Evolutionary conservation across 2,113 vertebrate species (phyloP).

Genomic region (Taxidea taxus): DNA sequence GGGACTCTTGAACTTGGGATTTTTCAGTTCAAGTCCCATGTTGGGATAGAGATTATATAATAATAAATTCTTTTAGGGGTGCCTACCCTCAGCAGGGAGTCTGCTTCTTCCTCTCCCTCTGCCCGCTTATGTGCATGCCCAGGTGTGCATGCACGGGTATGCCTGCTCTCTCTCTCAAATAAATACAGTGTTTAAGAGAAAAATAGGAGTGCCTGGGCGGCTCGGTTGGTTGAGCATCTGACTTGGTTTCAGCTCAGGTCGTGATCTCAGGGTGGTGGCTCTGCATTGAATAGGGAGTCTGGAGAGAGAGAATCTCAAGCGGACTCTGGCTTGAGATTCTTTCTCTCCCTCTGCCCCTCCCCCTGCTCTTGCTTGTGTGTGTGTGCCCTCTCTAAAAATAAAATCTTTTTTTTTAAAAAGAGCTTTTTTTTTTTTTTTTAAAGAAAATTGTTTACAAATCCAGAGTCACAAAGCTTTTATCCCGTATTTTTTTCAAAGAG

Average conservation of each 20-base stretch:
- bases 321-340: no score
- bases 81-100: not conserved
- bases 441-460: not conserved
- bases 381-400: not conserved
- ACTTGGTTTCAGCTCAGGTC: not conserved
- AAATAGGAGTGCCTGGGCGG: not conserved
- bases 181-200: not conserved
- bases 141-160: rapidly evolving
- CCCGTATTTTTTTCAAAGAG: not conserved
- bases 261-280: not conserved
- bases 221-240: not conserved
- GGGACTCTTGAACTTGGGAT: not conserved
- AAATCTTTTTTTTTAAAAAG: no score
- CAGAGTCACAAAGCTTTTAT: not conserved
- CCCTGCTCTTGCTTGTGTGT: not conserved
- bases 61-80: no score
- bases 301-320: no score
- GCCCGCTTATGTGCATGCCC: not conserved
- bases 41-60: not conserved
- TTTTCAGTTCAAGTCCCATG: not conserved
- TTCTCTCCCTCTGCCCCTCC: no score
- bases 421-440: no score
- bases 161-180: not conserved
- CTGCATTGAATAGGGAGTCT: no score
- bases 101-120: not conserved